phyloP scores from a whole-genome alignment of 2,888 invertebrate species.

The Galerucella pusilla region DNA sequence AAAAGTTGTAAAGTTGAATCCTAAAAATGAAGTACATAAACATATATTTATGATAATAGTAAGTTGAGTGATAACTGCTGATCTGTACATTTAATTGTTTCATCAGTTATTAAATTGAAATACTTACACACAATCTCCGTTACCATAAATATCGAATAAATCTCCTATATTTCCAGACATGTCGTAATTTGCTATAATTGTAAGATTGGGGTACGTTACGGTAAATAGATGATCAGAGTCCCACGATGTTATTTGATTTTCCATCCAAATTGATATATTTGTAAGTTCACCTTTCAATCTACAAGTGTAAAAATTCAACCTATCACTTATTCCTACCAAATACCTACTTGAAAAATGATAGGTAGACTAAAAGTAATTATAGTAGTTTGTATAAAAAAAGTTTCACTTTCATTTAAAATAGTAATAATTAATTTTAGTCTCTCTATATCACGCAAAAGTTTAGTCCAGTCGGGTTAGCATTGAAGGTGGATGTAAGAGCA shows the following conservation, averaged over 20 bases:
- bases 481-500: too few relatives aligned
- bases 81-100: too few relatives aligned
- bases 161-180: not conserved
- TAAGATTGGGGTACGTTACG: not conserved
- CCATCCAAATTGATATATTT: not conserved
- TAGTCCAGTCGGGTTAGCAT: too few relatives aligned
- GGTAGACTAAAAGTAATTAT: too few relatives aligned
- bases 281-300: not conserved
- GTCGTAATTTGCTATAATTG: not conserved
- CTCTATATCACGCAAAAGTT: too few relatives aligned
- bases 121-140: constrained; percentile 1
- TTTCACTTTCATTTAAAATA: too few relatives aligned
- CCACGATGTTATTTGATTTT: not conserved
- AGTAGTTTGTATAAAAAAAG: too few relatives aligned
- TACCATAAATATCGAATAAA: not conserved
- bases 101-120: not conserved
- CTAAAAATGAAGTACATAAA: not conserved
- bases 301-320: not conserved
- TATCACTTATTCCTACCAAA: too few relatives aligned
- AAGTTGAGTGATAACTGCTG: too few relatives aligned
- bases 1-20: not conserved
- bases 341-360: too few relatives aligned
- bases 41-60: too few relatives aligned
- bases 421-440: too few relatives aligned
- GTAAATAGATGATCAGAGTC: not conserved